Percentiles rank a stretch among this genome's conserved stretches.
phyloP scores from a whole-genome alignment of 2,888 invertebrate genomes.

The Balanococcus diminutus region DNA sequence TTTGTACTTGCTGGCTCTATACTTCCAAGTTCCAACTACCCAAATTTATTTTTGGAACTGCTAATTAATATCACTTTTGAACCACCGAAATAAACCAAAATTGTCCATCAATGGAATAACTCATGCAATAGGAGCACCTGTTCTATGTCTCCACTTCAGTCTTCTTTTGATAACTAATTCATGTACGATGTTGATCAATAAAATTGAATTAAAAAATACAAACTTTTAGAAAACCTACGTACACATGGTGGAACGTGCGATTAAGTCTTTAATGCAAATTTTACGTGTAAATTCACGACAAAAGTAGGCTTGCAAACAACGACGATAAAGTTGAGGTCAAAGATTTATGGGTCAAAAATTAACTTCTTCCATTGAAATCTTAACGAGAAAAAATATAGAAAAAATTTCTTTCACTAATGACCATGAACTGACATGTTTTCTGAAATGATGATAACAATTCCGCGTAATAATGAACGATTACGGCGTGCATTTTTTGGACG shows the following conservation, averaged over 20 bases:
- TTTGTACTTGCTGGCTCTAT: too few relatives aligned
- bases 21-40: too few relatives aligned
- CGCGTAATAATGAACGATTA: not conserved
- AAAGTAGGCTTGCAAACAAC: not conserved
- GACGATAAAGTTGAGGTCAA: not conserved
- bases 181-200: too few relatives aligned
- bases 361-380: not conserved
- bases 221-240: not conserved
- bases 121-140: too few relatives aligned
- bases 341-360: constrained; percentile 13
- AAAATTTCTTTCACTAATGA: not conserved
- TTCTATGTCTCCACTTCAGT: too few relatives aligned
- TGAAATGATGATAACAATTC: not conserved
- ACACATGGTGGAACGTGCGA: not conserved
- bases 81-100: too few relatives aligned
- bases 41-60: too few relatives aligned
- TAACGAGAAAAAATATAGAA: not conserved
- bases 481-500: not conserved
- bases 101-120: too few relatives aligned
- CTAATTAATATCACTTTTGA: too few relatives aligned
- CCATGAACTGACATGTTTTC: constrained; percentile 26
- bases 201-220: too few relatives aligned
- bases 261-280: not conserved
- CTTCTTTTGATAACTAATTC: too few relatives aligned
- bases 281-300: not conserved